phyloP scores from a whole-genome alignment of 2,888 invertebrate species.

The Protophormia terraenovae region DNA sequence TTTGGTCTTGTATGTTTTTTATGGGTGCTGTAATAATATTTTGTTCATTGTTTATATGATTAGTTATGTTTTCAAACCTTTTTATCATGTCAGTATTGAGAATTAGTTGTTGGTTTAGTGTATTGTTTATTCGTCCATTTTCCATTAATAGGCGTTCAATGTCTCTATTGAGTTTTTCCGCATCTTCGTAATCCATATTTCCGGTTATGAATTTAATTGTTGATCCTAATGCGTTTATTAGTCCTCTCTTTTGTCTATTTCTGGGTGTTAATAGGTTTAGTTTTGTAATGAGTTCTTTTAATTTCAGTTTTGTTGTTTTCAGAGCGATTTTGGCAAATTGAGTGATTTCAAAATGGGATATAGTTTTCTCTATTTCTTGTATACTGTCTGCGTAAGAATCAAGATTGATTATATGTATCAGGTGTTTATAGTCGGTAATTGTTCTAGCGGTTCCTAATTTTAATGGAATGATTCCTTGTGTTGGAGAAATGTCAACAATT shows the following conservation, averaged over 20 bases:
- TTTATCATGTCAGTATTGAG: constrained; percentile 58
- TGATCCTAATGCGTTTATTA: constrained; percentile 52
- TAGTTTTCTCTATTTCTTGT: constrained; percentile 21
- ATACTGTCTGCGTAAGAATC: constrained; percentile 22
- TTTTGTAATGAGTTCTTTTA: constrained; percentile 46
- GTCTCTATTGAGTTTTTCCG: too few relatives aligned
- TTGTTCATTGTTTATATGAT: constrained; percentile 62
- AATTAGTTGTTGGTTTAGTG: constrained; percentile 35
- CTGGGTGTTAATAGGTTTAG: constrained; percentile 28
- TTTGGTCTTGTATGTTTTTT: constrained; percentile 42
- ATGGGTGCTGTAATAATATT: constrained; percentile 43
- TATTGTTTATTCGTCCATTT: constrained; percentile 31
- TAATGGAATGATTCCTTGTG: constrained; percentile 16
- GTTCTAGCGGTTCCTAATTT: constrained; percentile 30
- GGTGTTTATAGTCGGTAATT: constrained; percentile 31
- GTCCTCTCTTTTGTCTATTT: constrained; percentile 47
- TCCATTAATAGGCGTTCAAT: constrained; percentile 7
- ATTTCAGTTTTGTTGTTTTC: constrained; percentile 41
- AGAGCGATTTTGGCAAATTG: constrained; percentile 40
- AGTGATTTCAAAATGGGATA: constrained; percentile 19
- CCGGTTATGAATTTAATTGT: constrained; percentile 62
- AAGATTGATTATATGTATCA: constrained; percentile 36
- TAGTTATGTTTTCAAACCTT: constrained; percentile 63
- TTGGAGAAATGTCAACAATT: constrained; percentile 16
- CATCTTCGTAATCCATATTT: constrained; percentile 66